Conservation (phyloP, 2,888 invertebrate genomes). For the Sclerodermus sp. region DNA sequence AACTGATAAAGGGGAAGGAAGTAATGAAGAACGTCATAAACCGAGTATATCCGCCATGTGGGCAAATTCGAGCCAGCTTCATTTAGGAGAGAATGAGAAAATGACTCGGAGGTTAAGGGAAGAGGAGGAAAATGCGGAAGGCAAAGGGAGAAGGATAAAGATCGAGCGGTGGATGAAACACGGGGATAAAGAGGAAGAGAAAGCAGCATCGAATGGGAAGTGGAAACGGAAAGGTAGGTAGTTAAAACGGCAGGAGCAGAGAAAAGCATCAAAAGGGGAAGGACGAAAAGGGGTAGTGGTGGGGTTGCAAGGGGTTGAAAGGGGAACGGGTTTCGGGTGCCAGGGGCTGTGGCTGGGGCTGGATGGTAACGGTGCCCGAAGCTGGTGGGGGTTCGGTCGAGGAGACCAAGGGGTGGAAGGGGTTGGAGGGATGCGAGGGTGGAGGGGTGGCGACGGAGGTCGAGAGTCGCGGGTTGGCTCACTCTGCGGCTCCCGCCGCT, state of each 20-base stretch:
- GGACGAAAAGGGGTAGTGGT: neutral
- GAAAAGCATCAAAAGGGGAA: neutral
- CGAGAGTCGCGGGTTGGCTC: slow-evolving; percentile 50
- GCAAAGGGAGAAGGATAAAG: slow-evolving; percentile 11
- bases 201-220: neutral
- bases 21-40: no score
- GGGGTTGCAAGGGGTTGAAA: slow-evolving; percentile 6
- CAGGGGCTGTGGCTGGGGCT: slow-evolving; percentile 43
- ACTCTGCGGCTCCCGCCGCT: slow-evolving; percentile 60
- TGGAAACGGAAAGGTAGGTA: slow-evolving; percentile 4
- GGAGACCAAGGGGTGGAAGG: slow-evolving; percentile 4
- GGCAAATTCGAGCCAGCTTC: no score
- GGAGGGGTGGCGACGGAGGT: slow-evolving; percentile 36
- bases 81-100: no score
- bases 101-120: slow-evolving; percentile 4
- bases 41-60: no score
- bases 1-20: no score
- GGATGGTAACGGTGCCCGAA: slow-evolving; percentile 19
- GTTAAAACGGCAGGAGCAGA: slow-evolving; percentile 3
- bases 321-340: slow-evolving; percentile 23
- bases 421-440: slow-evolving; percentile 19
- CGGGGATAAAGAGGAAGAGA: neutral
- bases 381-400: slow-evolving; percentile 10
- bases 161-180: neutral
- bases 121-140: slow-evolving; percentile 15